These are phyloP conservation scores for Sylvia borin DNA, from an alignment of 2,797 vertebrate genomes.

Conservation along the genomic window DNA sequence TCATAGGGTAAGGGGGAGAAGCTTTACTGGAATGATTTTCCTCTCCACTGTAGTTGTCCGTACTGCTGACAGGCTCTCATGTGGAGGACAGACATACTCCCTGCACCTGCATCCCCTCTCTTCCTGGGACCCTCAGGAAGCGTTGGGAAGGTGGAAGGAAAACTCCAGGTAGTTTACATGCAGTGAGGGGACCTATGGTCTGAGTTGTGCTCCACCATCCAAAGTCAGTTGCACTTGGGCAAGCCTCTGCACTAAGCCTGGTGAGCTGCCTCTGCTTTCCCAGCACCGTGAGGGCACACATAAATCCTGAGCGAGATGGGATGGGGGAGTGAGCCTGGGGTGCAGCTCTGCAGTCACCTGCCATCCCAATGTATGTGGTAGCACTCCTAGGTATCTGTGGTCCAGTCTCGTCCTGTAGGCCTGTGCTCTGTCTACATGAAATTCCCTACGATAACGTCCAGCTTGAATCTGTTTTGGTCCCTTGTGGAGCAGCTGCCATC, in stretches of 20 bases:
- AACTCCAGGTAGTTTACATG: neutral
- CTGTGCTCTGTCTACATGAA: neutral
- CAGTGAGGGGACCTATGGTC: neutral
- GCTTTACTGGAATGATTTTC: neutral
- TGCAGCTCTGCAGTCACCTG: neutral
- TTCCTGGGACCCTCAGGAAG: neutral
- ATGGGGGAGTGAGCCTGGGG: neutral
- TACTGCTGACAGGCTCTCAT: neutral
- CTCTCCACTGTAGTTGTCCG: neutral
- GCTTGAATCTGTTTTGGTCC: conserved; percentile 16
- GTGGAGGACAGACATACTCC: neutral
- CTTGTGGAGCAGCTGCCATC: conserved; percentile 29
- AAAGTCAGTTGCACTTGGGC: neutral
- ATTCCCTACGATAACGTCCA: neutral
- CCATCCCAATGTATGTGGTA: neutral
- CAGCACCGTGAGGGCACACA: fast-evolving
- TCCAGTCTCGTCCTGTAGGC: neutral
- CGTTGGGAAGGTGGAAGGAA: neutral
- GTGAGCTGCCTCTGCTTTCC: neutral
- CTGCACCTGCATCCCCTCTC: neutral
- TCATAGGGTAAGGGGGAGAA: neutral
- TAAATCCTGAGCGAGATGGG: neutral
- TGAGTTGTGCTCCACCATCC: neutral
- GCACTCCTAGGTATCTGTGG: neutral
- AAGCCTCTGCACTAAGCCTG: fast-evolving